Conservation (phyloP, 2,797 vertebrate species). For the Melanotaenia pygmaea region DNA sequence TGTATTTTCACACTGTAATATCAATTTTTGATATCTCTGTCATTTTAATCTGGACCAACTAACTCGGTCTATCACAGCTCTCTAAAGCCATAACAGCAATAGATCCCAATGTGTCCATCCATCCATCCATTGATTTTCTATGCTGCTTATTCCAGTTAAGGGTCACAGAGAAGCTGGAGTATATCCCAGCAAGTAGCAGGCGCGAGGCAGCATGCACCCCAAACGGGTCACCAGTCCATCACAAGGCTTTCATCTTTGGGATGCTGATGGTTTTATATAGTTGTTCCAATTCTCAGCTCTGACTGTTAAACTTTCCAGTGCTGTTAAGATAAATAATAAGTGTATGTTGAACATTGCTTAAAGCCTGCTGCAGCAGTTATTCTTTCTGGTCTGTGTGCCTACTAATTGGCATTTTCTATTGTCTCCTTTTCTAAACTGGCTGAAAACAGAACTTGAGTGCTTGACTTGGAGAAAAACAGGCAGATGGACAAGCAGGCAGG, state of each 20-base stretch:
- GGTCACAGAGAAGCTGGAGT: no score
- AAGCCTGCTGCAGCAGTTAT: background rate
- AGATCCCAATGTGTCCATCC: no score
- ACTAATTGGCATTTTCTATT: slow-evolving; percentile 25
- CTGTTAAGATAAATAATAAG: background rate
- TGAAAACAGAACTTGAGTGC: slow-evolving; percentile 15
- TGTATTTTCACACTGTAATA: no score
- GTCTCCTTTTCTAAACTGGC: slow-evolving; percentile 3
- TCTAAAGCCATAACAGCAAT: no score
- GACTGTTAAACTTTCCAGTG: background rate
- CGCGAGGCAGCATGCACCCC: no score
- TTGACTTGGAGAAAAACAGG: background rate
- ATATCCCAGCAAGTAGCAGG: no score
- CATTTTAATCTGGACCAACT: no score
- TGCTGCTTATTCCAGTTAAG: no score
- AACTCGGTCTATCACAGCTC: no score
- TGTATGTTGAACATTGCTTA: background rate
- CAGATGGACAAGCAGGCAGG: slow-evolving; percentile 17
- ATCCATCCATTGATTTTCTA: no score
- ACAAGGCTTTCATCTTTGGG: background rate
- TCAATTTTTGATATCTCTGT: no score
- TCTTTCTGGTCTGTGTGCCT: background rate
- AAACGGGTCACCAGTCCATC: background rate
- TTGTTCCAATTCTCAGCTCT: background rate
- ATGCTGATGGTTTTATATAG: background rate